phyloP scores from a whole-genome alignment of 1,140 invertebrate species.

The Drosophila busckii region DNA sequence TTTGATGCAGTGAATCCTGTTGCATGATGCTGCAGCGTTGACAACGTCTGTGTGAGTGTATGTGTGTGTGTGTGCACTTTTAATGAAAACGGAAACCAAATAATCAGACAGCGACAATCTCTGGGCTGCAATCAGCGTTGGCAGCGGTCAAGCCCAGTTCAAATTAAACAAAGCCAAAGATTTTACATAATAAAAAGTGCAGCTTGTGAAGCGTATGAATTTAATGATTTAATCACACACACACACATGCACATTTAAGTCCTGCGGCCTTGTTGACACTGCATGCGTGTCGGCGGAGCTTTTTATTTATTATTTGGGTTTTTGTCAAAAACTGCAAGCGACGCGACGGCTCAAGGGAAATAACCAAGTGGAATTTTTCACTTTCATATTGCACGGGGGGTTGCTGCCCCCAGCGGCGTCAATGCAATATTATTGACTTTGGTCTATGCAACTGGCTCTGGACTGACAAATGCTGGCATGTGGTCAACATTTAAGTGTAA shows the following conservation, averaged over 20 bases:
- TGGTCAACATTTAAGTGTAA: slow-evolving; percentile 77
- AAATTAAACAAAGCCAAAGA: slow-evolving; percentile 43
- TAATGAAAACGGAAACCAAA: slow-evolving; percentile 73
- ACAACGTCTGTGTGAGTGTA: slow-evolving; percentile 4
- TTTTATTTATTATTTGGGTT: too few relatives aligned
- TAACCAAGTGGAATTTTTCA: slow-evolving; percentile 48
- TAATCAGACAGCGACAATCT: slow-evolving; percentile 72
- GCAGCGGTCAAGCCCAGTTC: slow-evolving; percentile 49
- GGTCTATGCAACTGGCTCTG: neutral
- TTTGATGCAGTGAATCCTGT: slow-evolving; percentile 38
- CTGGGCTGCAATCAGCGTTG: slow-evolving; percentile 32
- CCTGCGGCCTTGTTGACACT: slow-evolving; percentile 59
- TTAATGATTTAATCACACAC: slow-evolving; percentile 73
- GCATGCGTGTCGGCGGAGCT: slow-evolving; percentile 69
- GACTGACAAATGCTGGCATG: slow-evolving; percentile 69
- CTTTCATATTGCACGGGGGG: neutral
- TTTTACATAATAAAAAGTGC: slow-evolving; percentile 58
- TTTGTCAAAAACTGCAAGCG: slow-evolving; percentile 71
- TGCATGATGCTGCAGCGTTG: slow-evolving; percentile 22
- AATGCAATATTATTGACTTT: slow-evolving; percentile 61
- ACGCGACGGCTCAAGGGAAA: slow-evolving; percentile 54
- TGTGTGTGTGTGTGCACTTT: slow-evolving; percentile 48
- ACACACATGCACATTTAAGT: neutral
- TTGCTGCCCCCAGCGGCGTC: slow-evolving; percentile 7
- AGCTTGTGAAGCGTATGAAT: slow-evolving; percentile 68